Base-by-base conservation (phyloP, 2,888 invertebrate species). In the Camponotus fellah region DNA sequence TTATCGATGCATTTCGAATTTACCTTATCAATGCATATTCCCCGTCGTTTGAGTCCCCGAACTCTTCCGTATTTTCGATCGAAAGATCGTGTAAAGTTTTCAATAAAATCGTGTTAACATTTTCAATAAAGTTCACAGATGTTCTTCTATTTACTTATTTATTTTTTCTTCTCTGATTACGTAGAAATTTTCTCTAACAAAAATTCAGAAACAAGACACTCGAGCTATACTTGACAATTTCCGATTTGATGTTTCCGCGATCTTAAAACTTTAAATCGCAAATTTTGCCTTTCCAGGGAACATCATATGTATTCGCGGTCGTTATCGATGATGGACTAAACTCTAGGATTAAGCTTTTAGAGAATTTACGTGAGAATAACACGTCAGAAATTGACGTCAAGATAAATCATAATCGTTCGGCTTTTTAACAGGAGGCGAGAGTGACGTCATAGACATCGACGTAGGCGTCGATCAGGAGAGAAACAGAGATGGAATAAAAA, bases 271-370 rank as follows among this genome's bases (percentile, higher is more conserved):
- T 26, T 10, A 26, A 60, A 26, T 14, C 26, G 8, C 26, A 12
- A 40, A 58, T 3, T 17, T 56, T 12, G 14, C 40, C 9, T 14
- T 49, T 26, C 21, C 10, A 12, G 37, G 12, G 4, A 26, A 26
- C 2, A 26, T 2, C 14, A 1, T 49, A 32, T 5, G 40, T 10
- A 40, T 8, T n/a, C 26, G 4, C 53, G 5, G 43, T 32, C 14
- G 32, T 43, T 14, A 56, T 32, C 14, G 43, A 77, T 12, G 43
- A 58, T 68, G 14, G 14, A 77, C 66, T 66, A 43, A 66, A 34
- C n/a, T 56, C 10, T 14, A n/a, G 17, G 1, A 9, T 8, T 34
- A 75, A 64, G 12, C 68, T 77, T 49, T 43, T 17, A 12, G n/a
- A 32, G 37, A 58, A 66, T 56, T 10, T 17, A 43, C 26, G 49